Conservation (phyloP, 2,113 vertebrate genomes). For the Bettongia penicillata region DNA sequence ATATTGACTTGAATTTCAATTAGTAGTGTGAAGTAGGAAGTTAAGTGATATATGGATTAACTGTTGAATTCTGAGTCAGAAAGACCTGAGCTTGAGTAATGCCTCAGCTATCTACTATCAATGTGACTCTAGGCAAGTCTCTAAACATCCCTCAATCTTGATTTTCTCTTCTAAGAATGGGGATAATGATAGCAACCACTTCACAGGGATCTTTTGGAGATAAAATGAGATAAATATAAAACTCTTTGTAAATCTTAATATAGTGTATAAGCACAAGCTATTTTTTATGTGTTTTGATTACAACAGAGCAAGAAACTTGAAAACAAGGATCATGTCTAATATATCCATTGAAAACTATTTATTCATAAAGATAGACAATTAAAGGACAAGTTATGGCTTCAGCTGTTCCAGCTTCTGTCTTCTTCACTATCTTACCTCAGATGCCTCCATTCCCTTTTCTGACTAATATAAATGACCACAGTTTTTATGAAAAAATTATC, state of each 20-base stretch:
- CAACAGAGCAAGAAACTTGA: not conserved
- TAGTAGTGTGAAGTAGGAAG: not conserved
- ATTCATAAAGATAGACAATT: not conserved
- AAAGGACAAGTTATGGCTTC: not conserved
- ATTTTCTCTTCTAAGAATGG: not conserved
- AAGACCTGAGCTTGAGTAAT: not conserved
- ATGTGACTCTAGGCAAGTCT: not conserved
- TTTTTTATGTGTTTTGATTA: not conserved
- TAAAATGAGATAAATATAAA: not conserved
- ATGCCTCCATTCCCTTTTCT: not conserved
- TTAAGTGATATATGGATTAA: not conserved
- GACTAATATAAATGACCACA: not conserved
- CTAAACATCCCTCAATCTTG: not conserved
- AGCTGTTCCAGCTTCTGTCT: not conserved
- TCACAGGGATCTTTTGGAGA: not conserved
- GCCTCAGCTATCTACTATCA: not conserved
- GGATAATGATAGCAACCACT: not conserved
- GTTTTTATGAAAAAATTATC: not conserved
- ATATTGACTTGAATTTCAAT: not conserved
- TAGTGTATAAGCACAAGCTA: not conserved
- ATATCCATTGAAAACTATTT: not conserved
- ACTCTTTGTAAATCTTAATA: not conserved
- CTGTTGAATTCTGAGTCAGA: not conserved
- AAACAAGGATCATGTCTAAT: not conserved
- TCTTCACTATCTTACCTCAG: not conserved